Percentiles rank a stretch among this genome's conserved stretches.
phyloP scores from a whole-genome alignment of 1,140 invertebrate genomes.

The Penaeus chinensis region DNA sequence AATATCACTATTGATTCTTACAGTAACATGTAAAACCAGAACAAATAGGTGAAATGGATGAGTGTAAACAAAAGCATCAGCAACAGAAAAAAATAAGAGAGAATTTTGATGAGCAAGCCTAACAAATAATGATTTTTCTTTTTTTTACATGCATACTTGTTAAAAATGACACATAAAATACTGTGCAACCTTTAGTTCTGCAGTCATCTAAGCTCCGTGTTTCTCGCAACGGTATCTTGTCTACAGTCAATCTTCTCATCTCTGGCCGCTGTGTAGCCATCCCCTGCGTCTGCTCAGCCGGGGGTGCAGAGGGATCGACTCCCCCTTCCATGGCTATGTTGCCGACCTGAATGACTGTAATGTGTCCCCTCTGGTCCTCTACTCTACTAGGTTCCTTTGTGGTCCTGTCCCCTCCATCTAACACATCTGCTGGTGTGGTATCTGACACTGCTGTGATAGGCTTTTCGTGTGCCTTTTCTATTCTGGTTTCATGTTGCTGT shows the following conservation, averaged over 20 bases:
- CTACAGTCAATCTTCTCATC: too few species aligned
- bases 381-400: background rate
- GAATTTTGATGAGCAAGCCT: background rate
- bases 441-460: background rate
- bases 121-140: background rate
- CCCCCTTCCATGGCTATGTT: background rate
- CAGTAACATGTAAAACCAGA: too few species aligned
- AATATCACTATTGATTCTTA: too few species aligned
- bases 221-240: too few species aligned
- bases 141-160: background rate
- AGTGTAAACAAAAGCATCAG: background rate
- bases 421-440: background rate
- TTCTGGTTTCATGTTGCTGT: too few species aligned
- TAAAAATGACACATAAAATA: too few species aligned
- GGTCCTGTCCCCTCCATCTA: background rate
- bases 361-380: conserved; percentile 21
- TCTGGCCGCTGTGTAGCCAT: too few species aligned
- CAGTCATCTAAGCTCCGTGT: too few species aligned
- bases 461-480: too few species aligned
- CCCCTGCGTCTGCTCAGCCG: too few species aligned
- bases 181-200: too few species aligned
- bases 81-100: background rate
- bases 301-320: background rate
- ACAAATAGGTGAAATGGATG: too few species aligned
- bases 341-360: conserved; percentile 28